Conservation (phyloP, 2,797 vertebrate genomes). For the Enoplosus armatus region DNA sequence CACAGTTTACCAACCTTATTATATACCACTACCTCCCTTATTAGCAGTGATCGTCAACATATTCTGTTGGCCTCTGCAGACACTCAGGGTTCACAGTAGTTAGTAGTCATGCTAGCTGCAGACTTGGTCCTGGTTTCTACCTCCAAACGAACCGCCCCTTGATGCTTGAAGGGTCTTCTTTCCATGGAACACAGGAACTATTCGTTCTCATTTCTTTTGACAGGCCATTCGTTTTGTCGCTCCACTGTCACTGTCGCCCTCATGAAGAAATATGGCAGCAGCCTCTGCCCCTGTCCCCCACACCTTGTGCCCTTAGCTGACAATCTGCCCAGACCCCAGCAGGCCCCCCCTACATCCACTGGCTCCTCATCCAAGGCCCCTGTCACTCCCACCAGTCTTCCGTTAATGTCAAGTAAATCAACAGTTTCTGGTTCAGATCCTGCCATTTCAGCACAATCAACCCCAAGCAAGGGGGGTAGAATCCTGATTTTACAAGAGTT, state of each 20-base stretch:
- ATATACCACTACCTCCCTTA: not conserved
- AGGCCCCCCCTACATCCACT: constrained; percentile 37
- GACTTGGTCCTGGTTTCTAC: constrained; percentile 55
- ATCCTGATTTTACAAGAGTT: constrained; percentile 18
- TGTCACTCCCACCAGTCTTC: constrained; percentile 19
- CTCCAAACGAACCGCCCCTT: constrained; percentile 70
- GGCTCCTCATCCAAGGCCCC: constrained; percentile 40
- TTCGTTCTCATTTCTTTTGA: constrained; percentile 87
- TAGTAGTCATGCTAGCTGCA: constrained; percentile 48
- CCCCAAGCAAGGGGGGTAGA: not conserved
- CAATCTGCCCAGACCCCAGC: constrained; percentile 60
- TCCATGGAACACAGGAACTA: constrained; percentile 79
- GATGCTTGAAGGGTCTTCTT: constrained; percentile 84
- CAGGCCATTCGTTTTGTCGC: constrained; percentile 87
- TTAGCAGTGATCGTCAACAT: not conserved
- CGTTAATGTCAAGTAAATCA: constrained; percentile 37
- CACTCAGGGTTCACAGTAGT: not conserved
- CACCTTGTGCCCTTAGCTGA: constrained; percentile 77
- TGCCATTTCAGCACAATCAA: constrained; percentile 14
- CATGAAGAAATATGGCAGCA: constrained; percentile 89
- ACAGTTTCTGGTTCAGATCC: constrained; percentile 21
- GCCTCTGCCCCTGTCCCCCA: constrained; percentile 73
- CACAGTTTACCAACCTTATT: not conserved
- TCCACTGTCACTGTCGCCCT: constrained; percentile 84
- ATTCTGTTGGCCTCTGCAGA: not conserved